Conservation (phyloP, 2,113 vertebrate species). For the Tretioscincus oriximinensis region DNA sequence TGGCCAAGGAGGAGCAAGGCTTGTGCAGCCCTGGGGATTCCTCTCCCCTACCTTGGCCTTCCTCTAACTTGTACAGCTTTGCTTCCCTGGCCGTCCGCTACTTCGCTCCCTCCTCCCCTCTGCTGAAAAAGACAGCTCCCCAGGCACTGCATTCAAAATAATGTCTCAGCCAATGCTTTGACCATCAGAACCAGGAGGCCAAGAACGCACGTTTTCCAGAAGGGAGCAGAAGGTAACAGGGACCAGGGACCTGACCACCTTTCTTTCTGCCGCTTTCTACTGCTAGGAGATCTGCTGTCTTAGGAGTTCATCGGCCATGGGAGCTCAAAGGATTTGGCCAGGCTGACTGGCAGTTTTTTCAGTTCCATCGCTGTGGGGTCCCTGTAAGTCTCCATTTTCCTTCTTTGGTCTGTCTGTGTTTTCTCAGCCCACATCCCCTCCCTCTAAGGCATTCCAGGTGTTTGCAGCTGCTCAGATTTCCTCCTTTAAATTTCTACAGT, state of each 20-base stretch:
- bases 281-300: background rate
- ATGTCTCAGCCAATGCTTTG: background rate
- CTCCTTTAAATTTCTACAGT: background rate
- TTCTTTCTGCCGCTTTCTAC: background rate
- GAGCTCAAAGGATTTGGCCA: background rate
- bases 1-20: background rate
- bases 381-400: constrained; percentile 1
- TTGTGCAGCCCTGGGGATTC: background rate
- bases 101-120: background rate
- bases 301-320: background rate
- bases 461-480: background rate
- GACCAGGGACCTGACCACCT: background rate
- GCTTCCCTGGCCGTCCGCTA: too few relatives aligned
- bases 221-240: background rate
- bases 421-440: background rate
- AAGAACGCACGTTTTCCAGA: background rate
- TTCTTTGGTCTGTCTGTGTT: background rate
- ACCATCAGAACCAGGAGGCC: background rate
- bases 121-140: background rate
- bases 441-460: background rate
- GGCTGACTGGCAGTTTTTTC: background rate
- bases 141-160: background rate
- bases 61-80: too few relatives aligned
- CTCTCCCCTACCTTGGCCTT: background rate
- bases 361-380: background rate